These are phyloP conservation scores for Tragelaphus eurycerus DNA, from an alignment of 2,797 vertebrate genomes.

Conservation along the genomic window DNA sequence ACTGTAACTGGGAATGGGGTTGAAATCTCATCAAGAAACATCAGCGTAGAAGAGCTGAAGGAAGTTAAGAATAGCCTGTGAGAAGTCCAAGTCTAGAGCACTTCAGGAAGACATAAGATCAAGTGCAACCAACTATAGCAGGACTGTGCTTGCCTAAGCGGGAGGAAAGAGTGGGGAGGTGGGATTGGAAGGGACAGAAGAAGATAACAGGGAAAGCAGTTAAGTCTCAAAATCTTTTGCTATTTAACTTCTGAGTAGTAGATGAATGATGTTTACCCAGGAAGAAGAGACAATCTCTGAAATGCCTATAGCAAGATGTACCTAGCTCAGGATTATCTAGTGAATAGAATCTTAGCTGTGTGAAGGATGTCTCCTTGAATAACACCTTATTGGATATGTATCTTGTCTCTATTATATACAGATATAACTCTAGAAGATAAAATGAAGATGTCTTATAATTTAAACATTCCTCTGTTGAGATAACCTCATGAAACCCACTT, in stretches of 20 bases:
- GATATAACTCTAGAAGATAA: background rate
- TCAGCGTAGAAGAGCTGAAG: background rate
- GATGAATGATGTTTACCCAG: background rate
- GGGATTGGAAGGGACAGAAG: background rate
- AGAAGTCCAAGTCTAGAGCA: background rate
- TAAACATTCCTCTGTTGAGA: background rate
- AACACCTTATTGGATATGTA: background rate
- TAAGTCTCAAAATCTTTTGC: background rate
- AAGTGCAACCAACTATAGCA: background rate
- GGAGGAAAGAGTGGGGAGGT: background rate
- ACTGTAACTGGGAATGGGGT: no score
- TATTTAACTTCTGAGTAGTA: background rate
- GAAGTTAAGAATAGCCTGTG: background rate
- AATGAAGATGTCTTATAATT: background rate
- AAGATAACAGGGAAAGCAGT: background rate
- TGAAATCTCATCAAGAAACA: background rate
- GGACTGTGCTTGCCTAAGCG: background rate
- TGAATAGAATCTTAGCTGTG: background rate
- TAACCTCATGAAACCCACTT: background rate
- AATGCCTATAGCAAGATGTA: background rate
- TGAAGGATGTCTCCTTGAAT: background rate
- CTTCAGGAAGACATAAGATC: background rate
- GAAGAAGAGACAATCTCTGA: background rate
- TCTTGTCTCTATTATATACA: background rate
- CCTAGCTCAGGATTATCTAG: background rate